These are phyloP conservation scores for Strix uralensis DNA, from an alignment of 2,113 vertebrate species.

Conservation along the genomic window DNA sequence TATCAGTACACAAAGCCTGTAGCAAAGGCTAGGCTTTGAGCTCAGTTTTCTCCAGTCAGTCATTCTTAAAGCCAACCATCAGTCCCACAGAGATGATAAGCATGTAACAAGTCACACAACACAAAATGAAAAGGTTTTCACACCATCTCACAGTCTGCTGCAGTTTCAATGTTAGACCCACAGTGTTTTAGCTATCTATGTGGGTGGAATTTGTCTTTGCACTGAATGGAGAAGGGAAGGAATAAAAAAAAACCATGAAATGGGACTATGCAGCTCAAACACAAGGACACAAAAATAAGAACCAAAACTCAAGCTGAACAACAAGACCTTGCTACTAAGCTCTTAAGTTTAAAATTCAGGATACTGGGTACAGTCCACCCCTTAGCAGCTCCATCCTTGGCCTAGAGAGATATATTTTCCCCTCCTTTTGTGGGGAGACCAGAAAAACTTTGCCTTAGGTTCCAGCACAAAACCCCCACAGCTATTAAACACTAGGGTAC, in stretches of 20 bases:
- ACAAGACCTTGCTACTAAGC: neutral
- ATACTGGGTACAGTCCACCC: neutral
- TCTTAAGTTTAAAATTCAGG: neutral
- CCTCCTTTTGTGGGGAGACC: fast-evolving
- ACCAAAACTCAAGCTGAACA: neutral
- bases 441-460: fast-evolving
- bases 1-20: neutral
- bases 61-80: neutral
- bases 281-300: neutral
- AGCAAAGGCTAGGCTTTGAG: neutral
- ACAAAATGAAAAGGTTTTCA: neutral
- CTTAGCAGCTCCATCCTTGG: neutral
- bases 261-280: neutral
- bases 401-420: fast-evolving
- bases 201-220: neutral
- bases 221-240: neutral
- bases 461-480: neutral
- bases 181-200: neutral
- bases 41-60: neutral
- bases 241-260: neutral
- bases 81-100: conserved; percentile 23
- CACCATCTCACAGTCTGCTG: neutral
- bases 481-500: neutral
- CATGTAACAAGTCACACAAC: neutral
- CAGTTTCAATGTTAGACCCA: neutral